Percentiles rank a stretch among this genome's conserved stretches.
Evolutionary conservation across 2,113 vertebrate species (phyloP).

Genomic region (Pedetes capensis): DNA sequence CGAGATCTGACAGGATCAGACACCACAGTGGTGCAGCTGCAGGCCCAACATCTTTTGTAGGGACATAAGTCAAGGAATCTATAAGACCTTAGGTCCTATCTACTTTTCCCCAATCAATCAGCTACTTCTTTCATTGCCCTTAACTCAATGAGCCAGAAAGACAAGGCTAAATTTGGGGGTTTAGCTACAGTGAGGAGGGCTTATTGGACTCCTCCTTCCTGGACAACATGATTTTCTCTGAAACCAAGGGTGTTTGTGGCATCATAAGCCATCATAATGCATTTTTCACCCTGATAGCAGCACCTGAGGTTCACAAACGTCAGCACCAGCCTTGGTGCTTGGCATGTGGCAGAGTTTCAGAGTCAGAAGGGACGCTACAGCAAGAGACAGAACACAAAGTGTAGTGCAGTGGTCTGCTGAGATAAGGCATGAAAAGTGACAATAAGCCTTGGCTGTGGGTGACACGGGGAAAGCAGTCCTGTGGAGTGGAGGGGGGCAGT

Average conservation of each 20-base stretch:
- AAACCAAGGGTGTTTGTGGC: not conserved
- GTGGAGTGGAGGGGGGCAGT: not conserved
- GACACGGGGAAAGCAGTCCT: not conserved
- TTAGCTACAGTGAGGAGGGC: not conserved
- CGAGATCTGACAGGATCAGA: too few species aligned
- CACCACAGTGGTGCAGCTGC: too few species aligned
- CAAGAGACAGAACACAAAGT: rapidly evolving
- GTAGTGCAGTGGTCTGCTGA: not conserved
- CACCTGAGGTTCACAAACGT: not conserved
- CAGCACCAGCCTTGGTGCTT: rapidly evolving
- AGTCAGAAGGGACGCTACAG: not conserved
- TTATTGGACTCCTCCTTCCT: not conserved
- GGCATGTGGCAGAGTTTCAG: not conserved
- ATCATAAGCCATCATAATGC: not conserved
- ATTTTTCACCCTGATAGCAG: not conserved
- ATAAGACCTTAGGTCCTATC: not conserved
- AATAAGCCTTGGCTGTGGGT: not conserved
- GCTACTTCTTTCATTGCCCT: not conserved
- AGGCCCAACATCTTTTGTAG: not conserved
- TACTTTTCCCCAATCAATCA: not conserved
- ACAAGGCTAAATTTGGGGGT: not conserved
- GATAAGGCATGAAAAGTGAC: not conserved
- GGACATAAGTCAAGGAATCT: not conserved
- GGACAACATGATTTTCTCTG: not conserved
- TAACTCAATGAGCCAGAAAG: not conserved